phyloP scores from a whole-genome alignment of 2,113 vertebrate species.

The Pterophyllum scalare region DNA sequence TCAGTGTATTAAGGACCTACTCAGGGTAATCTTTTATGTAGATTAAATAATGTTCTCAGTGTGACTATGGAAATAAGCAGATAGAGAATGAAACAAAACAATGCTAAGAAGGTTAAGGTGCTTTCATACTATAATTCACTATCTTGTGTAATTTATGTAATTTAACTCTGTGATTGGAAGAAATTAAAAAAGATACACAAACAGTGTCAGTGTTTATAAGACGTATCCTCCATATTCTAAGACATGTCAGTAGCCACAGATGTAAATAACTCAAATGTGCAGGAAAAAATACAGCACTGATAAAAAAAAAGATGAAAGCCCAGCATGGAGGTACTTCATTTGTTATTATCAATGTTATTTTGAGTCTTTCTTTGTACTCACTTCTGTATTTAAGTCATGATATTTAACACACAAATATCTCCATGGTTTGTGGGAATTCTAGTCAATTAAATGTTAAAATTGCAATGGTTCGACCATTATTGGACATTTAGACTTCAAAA shows the following conservation, averaged over 20 bases:
- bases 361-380: background rate
- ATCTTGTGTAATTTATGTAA: background rate
- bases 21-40: background rate
- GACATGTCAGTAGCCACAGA: background rate
- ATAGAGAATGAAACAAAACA: background rate
- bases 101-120: background rate
- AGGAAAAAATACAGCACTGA: background rate
- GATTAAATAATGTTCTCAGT: slow-evolving; percentile 1
- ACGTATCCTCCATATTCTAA: background rate
- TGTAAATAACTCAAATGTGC: background rate
- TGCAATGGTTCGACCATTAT: background rate
- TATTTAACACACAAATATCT: background rate
- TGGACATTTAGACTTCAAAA: background rate
- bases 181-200: background rate
- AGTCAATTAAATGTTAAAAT: background rate
- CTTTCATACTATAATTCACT: background rate
- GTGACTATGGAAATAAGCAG: background rate
- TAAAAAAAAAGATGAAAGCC: background rate
- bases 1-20: slow-evolving; percentile 13
- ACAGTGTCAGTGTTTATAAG: background rate
- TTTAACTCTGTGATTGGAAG: background rate
- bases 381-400: background rate
- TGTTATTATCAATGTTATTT: background rate
- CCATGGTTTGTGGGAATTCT: background rate
- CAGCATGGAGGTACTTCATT: background rate